Conservation (phyloP, 2,113 vertebrate genomes). For the Ceyx margarethae region DNA sequence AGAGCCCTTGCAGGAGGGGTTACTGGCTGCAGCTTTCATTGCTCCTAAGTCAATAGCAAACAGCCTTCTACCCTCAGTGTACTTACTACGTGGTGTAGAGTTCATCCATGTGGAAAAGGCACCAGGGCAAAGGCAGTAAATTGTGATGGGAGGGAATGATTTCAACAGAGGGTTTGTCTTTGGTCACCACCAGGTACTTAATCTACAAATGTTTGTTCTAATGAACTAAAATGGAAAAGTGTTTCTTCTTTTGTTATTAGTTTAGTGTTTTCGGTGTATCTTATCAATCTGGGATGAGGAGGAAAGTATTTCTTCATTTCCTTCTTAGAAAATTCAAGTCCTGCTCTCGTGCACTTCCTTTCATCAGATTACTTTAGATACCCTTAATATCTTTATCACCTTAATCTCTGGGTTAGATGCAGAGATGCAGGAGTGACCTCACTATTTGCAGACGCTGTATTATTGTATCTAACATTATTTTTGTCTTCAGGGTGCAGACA, state of each 20-base stretch:
- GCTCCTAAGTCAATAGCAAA: neutral
- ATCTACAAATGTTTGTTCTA: neutral
- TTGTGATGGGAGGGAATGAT: accelerated
- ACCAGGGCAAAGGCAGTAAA: neutral
- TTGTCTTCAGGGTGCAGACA: neutral
- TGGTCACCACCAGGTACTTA: neutral
- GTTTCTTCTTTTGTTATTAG: neutral
- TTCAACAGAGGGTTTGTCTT: neutral
- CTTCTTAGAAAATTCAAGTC: neutral
- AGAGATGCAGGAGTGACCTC: neutral
- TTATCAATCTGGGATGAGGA: neutral
- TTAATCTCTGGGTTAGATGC: neutral
- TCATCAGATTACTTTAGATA: neutral
- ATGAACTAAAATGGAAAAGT: neutral
- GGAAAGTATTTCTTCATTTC: neutral
- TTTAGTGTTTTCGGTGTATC: neutral
- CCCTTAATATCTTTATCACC: neutral
- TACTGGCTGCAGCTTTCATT: neutral
- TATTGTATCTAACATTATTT: neutral
- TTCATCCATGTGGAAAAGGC: neutral
- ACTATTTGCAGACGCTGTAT: neutral
- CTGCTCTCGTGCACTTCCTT: neutral
- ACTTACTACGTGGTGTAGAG: neutral
- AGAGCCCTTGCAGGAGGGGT: neutral
- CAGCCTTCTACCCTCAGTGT: neutral